These are phyloP conservation scores for Apis laboriosa DNA, from an alignment of 1,140 invertebrate species.

Conservation along the genomic window DNA sequence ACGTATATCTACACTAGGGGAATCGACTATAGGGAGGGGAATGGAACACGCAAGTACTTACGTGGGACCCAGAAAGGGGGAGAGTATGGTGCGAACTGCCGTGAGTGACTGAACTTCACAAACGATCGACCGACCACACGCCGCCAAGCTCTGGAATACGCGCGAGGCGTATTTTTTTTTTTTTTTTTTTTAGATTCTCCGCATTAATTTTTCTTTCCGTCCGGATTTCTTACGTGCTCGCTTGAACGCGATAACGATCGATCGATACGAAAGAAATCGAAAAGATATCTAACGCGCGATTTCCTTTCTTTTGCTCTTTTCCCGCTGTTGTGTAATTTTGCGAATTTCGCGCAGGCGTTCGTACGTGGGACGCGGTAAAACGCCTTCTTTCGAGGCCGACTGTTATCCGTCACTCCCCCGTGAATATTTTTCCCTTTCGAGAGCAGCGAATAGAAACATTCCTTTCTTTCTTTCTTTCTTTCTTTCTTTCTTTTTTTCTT, in stretches of 20 bases:
- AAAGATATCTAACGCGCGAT: neutral
- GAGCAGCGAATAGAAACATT: neutral
- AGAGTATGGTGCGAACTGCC: conserved; percentile 40
- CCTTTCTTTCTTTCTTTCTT: neutral
- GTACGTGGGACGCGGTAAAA: conserved; percentile 14
- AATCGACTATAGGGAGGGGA: neutral
- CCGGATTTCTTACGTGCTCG: conserved; percentile 4
- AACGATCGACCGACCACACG: conserved; percentile 54
- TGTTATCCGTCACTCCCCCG: neutral
- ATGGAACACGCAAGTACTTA: neutral
- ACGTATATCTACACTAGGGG: no score
- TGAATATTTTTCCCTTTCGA: neutral
- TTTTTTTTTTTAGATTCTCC: neutral
- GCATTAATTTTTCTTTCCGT: conserved; percentile 9
- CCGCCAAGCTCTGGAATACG: conserved; percentile 32
- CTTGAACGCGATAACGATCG: no score
- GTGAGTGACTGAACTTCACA: conserved; percentile 52
- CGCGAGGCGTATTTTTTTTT: neutral
- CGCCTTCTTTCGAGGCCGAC: conserved; percentile 6
- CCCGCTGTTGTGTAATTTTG: conserved; percentile 1
- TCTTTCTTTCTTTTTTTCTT: neutral
- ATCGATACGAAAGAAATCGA: neutral
- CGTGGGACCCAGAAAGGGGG: neutral
- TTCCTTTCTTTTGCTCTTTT: conserved; percentile 8
- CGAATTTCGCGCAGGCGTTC: neutral